Percentiles rank a stretch among this genome's conserved stretches.
These are phyloP conservation scores for Corythornis vintsioides DNA, from an alignment of 2,113 vertebrate genomes.

Conservation along the genomic window DNA sequence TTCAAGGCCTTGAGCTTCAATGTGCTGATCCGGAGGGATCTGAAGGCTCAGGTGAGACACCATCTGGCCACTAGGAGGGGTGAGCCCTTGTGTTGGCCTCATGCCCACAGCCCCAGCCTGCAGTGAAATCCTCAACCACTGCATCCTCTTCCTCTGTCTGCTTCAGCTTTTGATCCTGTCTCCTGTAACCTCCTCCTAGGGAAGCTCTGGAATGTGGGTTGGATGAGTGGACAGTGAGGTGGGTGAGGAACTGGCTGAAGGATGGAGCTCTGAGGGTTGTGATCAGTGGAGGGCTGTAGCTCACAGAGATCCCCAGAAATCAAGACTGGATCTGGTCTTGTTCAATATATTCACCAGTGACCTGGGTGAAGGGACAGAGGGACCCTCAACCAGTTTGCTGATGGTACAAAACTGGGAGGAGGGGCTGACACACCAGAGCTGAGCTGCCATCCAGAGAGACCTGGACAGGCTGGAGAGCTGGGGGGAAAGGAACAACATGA, in stretches of 20 bases:
- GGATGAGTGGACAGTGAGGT: too few species aligned
- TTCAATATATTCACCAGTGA: neutral
- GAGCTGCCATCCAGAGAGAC: too few species aligned
- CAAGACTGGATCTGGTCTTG: neutral
- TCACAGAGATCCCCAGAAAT: neutral
- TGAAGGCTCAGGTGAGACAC: conserved; percentile 78
- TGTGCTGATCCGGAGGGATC: conserved; percentile 77
- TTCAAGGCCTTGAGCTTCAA: conserved; percentile 81
- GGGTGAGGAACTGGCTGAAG: too few species aligned
- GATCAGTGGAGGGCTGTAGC: neutral
- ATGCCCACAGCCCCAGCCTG: accelerated
- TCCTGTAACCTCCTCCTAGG: neutral
- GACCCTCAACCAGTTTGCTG: neutral
- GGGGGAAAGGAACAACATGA: too few species aligned
- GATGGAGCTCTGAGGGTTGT: neutral
- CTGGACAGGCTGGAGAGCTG: too few species aligned
- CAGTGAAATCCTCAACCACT: accelerated
- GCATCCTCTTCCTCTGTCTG: neutral
- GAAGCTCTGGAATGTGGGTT: too few species aligned
- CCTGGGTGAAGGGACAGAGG: neutral
- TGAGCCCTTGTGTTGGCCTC: accelerated
- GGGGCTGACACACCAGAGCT: too few species aligned
- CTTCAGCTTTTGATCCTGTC: neutral
- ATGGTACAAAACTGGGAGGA: too few species aligned
- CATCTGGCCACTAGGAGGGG: neutral